phyloP scores from a whole-genome alignment of 2,797 vertebrate species.

The Eutrigla gurnardus region DNA sequence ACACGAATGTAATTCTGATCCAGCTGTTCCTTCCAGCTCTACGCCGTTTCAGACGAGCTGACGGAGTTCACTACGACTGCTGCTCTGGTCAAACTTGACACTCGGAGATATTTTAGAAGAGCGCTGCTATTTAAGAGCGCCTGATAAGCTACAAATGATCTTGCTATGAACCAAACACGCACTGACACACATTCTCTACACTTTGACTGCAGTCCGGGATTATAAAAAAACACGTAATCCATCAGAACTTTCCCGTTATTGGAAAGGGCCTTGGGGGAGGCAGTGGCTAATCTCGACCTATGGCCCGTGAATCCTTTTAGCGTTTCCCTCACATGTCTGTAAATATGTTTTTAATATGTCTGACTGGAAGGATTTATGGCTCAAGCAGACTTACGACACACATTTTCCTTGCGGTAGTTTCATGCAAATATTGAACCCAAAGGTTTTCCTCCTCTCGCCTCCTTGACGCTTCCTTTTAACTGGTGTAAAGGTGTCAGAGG shows the following conservation, averaged over 20 bases:
- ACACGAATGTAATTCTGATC: not conserved
- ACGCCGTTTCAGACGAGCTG: conserved; percentile 4
- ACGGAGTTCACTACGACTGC: not conserved
- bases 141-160: conserved; percentile 46
- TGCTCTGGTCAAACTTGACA: not conserved
- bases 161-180: conserved; percentile 42
- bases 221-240: conserved; percentile 60
- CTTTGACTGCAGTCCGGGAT: conserved; percentile 44
- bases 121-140: conserved; percentile 41
- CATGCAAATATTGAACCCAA: conserved; percentile 37
- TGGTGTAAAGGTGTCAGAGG: not conserved
- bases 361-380: conserved; percentile 48
- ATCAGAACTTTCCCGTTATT: conserved; percentile 53
- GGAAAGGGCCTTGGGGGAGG: conserved; percentile 35
- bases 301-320: conserved; percentile 44
- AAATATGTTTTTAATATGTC: conserved; percentile 63
- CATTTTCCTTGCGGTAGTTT: conserved; percentile 8
- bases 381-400: conserved; percentile 39
- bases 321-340: conserved; percentile 31
- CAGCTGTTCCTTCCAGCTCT: conserved; percentile 13
- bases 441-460: conserved; percentile 6
- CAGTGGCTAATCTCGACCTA: conserved; percentile 58
- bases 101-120: conserved; percentile 32
- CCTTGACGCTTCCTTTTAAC: not conserved
- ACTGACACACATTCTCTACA: conserved; percentile 57